Evolutionary conservation across 2,113 vertebrate species (phyloP).

Genomic region (Phyllostomus hastatus): DNA sequence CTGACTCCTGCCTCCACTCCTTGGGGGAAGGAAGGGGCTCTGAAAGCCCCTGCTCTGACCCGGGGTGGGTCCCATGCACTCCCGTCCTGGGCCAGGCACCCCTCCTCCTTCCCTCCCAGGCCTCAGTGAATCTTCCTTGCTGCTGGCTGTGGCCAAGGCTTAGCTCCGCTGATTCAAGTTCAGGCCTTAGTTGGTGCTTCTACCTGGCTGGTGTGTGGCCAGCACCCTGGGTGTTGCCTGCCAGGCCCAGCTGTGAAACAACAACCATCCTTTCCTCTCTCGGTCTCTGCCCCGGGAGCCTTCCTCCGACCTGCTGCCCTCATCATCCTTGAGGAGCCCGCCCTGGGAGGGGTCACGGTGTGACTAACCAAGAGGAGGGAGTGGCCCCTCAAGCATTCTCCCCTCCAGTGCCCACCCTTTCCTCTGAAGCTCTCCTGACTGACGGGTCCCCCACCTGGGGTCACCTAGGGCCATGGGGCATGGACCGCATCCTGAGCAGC

Average conservation of each 20-base stretch:
- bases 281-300: neutral
- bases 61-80: neutral
- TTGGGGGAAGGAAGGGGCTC: neutral
- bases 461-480: neutral
- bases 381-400: neutral
- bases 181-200: neutral
- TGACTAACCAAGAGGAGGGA: neutral
- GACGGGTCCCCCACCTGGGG: neutral
- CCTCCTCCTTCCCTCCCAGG: neutral
- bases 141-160: neutral
- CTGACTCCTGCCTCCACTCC: neutral
- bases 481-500: neutral
- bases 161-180: neutral
- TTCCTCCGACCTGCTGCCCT: neutral
- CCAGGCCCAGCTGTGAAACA: neutral
- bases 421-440: neutral
- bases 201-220: neutral
- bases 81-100: neutral
- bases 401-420: neutral
- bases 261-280: neutral
- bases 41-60: neutral
- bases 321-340: neutral
- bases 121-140: neutral
- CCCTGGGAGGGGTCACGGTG: neutral
- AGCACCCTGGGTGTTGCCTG: neutral